phyloP scores from a whole-genome alignment of 1,140 invertebrate species.

The Semibalanus balanoides region DNA sequence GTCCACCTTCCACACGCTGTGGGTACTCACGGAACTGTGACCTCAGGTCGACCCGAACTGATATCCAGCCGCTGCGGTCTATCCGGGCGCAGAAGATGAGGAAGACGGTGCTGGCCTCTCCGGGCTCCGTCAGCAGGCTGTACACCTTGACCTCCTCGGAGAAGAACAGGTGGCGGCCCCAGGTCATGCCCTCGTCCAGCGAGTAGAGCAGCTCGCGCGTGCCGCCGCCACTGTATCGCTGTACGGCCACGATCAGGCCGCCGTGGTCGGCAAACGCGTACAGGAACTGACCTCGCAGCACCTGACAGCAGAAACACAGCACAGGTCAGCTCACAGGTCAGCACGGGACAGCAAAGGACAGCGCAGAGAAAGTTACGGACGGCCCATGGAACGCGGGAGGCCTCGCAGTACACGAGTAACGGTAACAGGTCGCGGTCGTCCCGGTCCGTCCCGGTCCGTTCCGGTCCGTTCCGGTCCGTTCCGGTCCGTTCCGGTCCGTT shows the following conservation, averaged over 20 bases:
- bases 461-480: too few relatives aligned
- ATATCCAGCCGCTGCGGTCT: conserved; percentile 51
- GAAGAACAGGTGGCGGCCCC: conserved; percentile 53
- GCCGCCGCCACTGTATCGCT: conserved; percentile 56
- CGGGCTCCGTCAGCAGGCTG: conserved; percentile 78
- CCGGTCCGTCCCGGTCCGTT: too few relatives aligned
- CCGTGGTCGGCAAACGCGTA: conserved; percentile 86
- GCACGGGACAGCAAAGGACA: too few relatives aligned
- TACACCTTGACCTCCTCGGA: conserved; percentile 56
- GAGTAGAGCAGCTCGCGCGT: conserved; percentile 68
- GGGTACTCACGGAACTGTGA: conserved; percentile 68
- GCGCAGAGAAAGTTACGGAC: too few relatives aligned
- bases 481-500: too few relatives aligned
- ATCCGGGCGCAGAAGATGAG: conserved; percentile 67
- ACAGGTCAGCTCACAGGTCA: too few relatives aligned
- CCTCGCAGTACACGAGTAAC: too few relatives aligned
- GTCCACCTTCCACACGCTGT: too few relatives aligned
- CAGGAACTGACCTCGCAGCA: conserved; percentile 64
- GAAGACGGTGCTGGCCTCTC: conserved; percentile 78
- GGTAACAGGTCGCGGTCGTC: too few relatives aligned
- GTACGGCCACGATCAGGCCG: conserved; percentile 66
- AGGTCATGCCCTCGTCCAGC: conserved; percentile 67
- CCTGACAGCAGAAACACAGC: too few relatives aligned
- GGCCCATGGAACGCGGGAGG: too few relatives aligned
- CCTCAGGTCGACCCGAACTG: conserved; percentile 67